Conservation (phyloP, 1,140 invertebrate genomes). For the Carposina sasakii region DNA sequence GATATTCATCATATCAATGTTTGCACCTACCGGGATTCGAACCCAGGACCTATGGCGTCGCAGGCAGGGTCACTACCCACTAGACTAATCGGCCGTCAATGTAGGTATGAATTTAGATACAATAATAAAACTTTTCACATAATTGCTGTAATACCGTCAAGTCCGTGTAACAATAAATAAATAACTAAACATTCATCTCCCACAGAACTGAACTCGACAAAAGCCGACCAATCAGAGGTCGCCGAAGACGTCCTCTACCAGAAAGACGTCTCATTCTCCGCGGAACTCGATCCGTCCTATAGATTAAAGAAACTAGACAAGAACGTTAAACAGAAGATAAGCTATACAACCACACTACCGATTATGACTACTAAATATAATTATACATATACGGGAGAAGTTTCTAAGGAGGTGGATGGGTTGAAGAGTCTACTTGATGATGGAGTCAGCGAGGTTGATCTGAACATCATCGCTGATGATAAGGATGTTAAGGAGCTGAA, state of each 20-base stretch:
- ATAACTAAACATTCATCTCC: constrained; percentile 11
- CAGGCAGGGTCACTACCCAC: too few relatives aligned
- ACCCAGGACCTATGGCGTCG: too few relatives aligned
- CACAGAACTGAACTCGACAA: constrained; percentile 82
- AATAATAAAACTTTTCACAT: too few relatives aligned
- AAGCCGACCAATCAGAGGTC: constrained; percentile 71
- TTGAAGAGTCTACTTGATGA: constrained; percentile 61
- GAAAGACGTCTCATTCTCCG: constrained; percentile 86
- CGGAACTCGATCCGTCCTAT: constrained; percentile 77
- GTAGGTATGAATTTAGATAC: too few relatives aligned
- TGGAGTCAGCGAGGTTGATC: constrained; percentile 59
- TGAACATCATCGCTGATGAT: constrained; percentile 60
- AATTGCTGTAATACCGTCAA: too few relatives aligned
- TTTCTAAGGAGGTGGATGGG: constrained; percentile 55
- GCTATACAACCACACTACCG: constrained; percentile 19
- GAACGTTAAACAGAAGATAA: too few relatives aligned
- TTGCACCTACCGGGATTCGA: too few relatives aligned
- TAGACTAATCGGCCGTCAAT: too few relatives aligned
- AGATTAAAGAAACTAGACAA: constrained; percentile 31
- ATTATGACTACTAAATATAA: constrained; percentile 30
- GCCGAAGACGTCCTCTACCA: constrained; percentile 87
- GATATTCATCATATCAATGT: too few relatives aligned
- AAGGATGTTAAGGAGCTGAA: constrained; percentile 35
- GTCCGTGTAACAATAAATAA: too few relatives aligned
- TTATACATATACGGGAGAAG: constrained; percentile 55